Conservation (phyloP, 2,797 vertebrate genomes). For the Sebastes hopkinsi region DNA sequence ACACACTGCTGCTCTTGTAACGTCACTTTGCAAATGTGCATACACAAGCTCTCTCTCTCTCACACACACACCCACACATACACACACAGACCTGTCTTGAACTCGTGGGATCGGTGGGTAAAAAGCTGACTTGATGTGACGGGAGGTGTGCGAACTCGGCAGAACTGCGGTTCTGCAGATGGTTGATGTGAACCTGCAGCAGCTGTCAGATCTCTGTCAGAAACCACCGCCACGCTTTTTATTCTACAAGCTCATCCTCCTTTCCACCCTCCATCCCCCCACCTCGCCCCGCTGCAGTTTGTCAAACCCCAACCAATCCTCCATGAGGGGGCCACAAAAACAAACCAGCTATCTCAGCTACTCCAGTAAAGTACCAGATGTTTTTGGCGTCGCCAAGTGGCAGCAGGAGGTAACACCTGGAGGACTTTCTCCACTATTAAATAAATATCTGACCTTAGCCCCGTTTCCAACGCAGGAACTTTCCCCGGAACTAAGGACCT, state of each 20-base stretch:
- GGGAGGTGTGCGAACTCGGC: constrained; percentile 67
- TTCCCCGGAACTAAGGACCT: no score
- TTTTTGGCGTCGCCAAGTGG: neutral
- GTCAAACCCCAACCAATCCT: neutral
- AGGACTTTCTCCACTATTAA: no score
- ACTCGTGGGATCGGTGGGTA: constrained; percentile 56
- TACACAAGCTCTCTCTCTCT: constrained; percentile 41
- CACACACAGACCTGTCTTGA: constrained; percentile 30
- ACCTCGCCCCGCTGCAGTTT: neutral
- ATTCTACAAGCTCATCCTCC: constrained; percentile 52
- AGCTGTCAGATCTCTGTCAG: constrained; percentile 74
- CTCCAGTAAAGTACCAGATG: neutral
- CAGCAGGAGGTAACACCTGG: neutral
- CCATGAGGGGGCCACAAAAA: neutral
- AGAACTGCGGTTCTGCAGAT: constrained; percentile 59
- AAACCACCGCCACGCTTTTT: constrained; percentile 41
- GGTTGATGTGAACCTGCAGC: constrained; percentile 69
- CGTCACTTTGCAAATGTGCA: constrained; percentile 57
- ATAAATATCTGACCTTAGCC: neutral
- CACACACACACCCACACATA: constrained; percentile 14
- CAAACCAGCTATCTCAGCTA: neutral
- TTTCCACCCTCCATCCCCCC: neutral
- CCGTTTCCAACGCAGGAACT: no score
- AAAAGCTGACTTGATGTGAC: constrained; percentile 73
- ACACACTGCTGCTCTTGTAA: constrained; percentile 27